phyloP scores from a whole-genome alignment of 2,113 vertebrate species.

The Sakesphorus luctuosus region DNA sequence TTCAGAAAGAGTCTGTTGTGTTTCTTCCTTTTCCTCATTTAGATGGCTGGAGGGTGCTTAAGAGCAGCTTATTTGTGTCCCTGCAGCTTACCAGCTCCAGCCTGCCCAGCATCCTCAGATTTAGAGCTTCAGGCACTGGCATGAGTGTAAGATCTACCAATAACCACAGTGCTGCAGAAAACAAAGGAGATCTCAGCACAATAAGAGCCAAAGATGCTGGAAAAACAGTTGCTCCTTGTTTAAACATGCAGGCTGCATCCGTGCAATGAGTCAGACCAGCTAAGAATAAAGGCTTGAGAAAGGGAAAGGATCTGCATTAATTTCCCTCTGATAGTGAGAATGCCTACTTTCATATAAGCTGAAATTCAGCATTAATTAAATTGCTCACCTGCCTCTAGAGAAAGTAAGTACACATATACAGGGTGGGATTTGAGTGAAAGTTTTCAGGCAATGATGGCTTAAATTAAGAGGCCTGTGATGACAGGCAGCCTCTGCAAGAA shows the following conservation, averaged over 20 bases:
- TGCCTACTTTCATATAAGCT: not conserved
- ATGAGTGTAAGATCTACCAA: not conserved
- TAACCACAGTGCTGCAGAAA: slow-evolving; percentile 11
- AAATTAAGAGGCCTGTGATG: not conserved
- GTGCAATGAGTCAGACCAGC: not conserved
- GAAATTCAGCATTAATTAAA: slow-evolving; percentile 1
- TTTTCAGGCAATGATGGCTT: not conserved
- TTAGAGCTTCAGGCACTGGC: slow-evolving; percentile 4
- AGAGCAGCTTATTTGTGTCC: not conserved
- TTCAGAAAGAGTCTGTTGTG: not conserved
- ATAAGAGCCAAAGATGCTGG: not conserved
- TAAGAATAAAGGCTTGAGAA: not conserved
- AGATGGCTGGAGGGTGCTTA: not conserved
- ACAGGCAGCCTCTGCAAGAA: not conserved
- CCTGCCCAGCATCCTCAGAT: not conserved
- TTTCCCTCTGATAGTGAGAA: not conserved
- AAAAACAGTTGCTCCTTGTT: slow-evolving; percentile 31
- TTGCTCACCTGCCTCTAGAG: not conserved
- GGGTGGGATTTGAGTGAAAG: not conserved
- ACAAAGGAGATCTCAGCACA: slow-evolving; percentile 16
- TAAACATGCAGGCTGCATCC: not conserved
- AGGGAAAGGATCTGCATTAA: not conserved
- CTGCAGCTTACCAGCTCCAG: not conserved
- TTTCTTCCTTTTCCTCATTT: not conserved
- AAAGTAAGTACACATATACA: not conserved